phyloP scores from a whole-genome alignment of 2,888 invertebrate species.

The Aromia moschata region DNA sequence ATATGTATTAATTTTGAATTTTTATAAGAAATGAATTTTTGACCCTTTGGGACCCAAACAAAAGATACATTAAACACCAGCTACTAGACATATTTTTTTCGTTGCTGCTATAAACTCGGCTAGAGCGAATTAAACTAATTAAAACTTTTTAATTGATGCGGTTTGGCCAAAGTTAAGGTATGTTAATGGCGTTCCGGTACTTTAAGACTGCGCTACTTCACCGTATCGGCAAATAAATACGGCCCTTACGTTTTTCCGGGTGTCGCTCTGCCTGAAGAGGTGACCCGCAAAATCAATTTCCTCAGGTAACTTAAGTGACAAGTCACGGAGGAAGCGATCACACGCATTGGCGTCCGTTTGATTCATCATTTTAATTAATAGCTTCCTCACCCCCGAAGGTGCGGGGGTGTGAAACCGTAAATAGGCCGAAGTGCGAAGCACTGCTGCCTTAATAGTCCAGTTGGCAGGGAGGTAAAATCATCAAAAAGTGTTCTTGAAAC shows the following conservation, averaged over 20 bases:
- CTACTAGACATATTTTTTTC: no score
- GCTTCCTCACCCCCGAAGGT: no score
- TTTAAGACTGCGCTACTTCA: neutral
- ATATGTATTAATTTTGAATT: no score
- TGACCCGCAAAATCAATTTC: neutral
- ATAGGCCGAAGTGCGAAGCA: neutral
- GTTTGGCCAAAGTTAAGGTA: constrained; percentile 4
- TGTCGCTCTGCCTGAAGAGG: neutral
- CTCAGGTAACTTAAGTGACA: neutral
- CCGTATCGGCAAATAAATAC: neutral
- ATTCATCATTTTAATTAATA: neutral
- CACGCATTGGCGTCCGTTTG: neutral
- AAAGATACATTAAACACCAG: no score
- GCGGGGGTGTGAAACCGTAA: neutral
- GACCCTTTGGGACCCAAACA: no score
- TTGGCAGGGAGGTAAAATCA: no score
- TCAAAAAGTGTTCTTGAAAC: no score
- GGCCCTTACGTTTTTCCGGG: neutral
- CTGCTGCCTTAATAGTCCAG: neutral
- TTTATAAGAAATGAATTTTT: no score
- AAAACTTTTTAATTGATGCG: constrained; percentile 7
- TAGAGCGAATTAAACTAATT: constrained; percentile 3
- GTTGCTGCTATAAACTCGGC: no score
- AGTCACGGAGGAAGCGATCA: neutral
- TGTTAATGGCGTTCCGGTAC: constrained; percentile 1